Evolutionary conservation across 2,113 vertebrate species (phyloP).

Genomic region (Pterocles orientalis): DNA sequence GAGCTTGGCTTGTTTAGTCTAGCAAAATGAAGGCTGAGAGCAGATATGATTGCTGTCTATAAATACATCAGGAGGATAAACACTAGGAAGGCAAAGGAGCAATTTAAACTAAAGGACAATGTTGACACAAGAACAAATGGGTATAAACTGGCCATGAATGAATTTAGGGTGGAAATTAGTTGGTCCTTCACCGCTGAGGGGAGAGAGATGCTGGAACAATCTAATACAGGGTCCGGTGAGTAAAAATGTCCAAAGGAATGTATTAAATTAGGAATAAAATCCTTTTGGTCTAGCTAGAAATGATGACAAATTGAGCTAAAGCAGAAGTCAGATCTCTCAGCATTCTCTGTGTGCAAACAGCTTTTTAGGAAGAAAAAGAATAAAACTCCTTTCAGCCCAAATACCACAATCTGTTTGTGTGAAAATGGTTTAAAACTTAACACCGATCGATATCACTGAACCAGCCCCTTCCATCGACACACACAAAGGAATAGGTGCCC

Average conservation of each 20-base stretch:
- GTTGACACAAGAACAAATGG: slow-evolving; percentile 51
- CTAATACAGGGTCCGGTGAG: neutral
- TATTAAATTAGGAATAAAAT: slow-evolving; percentile 11
- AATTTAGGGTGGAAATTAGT: slow-evolving; percentile 45
- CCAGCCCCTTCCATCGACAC: neutral
- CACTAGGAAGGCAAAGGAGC: slow-evolving; percentile 43
- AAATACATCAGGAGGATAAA: slow-evolving; percentile 60
- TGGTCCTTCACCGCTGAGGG: neutral
- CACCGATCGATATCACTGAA: neutral
- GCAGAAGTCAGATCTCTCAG: neutral
- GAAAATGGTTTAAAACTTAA: neutral
- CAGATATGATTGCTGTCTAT: slow-evolving; percentile 55
- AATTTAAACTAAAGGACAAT: slow-evolving; percentile 55
- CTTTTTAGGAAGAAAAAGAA: neutral
- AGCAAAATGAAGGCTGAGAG: slow-evolving; percentile 38
- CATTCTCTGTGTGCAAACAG: neutral
- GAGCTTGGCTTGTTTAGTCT: slow-evolving; percentile 48
- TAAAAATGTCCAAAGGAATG: neutral
- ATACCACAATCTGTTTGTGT: neutral
- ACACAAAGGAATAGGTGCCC: neutral
- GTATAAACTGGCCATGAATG: slow-evolving; percentile 39
- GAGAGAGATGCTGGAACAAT: neutral
- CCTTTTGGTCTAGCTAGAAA: neutral
- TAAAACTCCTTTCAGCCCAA: neutral
- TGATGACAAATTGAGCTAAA: neutral